Conservation (phyloP, 2,113 vertebrate genomes). For the Colaptes auratus region DNA sequence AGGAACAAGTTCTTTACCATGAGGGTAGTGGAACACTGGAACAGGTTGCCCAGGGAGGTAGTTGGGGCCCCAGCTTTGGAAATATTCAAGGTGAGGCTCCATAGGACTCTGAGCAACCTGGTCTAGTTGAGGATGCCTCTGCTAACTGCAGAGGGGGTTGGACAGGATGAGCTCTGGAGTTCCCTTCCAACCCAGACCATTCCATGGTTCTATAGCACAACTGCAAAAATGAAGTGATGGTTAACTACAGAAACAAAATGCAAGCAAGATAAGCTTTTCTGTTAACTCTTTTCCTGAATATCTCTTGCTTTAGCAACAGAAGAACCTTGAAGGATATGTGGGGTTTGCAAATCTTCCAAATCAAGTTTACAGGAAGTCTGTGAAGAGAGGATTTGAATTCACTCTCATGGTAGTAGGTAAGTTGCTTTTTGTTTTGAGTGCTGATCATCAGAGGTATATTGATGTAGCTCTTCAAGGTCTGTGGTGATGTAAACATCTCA, state of each 20-base stretch:
- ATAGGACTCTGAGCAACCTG: too few relatives aligned
- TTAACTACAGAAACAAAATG: background rate
- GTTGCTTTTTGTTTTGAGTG: conserved; percentile 51
- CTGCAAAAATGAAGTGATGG: background rate
- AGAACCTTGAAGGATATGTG: conserved; percentile 99
- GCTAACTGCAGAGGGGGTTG: too few relatives aligned
- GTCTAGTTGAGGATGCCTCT: too few relatives aligned
- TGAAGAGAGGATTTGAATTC: conserved; percentile 99
- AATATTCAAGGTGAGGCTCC: too few relatives aligned
- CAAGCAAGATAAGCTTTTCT: background rate
- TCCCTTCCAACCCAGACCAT: too few relatives aligned
- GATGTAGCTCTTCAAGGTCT: background rate
- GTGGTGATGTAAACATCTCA: background rate
- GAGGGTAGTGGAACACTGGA: too few relatives aligned
- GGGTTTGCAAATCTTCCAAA: conserved; percentile 99
- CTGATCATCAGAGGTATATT: background rate
- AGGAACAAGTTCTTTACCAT: too few relatives aligned
- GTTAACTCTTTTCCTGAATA: background rate
- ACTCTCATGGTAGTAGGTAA: conserved; percentile 99
- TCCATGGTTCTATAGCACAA: background rate
- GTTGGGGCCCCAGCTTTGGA: too few relatives aligned
- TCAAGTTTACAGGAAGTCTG: conserved; percentile 98
- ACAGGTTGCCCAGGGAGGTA: too few relatives aligned
- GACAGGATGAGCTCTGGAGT: too few relatives aligned
- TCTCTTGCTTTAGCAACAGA: conserved; percentile 87